A percentile compares a stretch with the other conserved stretches of the same genome.
Evolutionary conservation across 2,797 vertebrate genomes (phyloP).

Genomic region (Fistularia tabacaria): DNA sequence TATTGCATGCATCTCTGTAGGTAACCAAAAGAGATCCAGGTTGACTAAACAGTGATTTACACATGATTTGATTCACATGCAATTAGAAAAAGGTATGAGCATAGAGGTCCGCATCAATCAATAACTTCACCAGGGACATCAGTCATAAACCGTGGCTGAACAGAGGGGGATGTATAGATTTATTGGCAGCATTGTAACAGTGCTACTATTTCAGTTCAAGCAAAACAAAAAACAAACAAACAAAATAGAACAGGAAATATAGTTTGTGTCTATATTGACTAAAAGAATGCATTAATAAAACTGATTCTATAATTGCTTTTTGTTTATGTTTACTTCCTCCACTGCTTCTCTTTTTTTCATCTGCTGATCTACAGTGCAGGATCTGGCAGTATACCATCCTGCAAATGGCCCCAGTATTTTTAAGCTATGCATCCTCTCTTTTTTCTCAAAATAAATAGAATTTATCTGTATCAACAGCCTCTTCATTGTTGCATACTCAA

Average conservation of each 20-base stretch:
- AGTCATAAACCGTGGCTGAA: constrained; percentile 52
- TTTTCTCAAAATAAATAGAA: constrained; percentile 71
- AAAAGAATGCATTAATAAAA: neutral
- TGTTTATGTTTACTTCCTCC: constrained; percentile 38
- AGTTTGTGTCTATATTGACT: constrained; percentile 30
- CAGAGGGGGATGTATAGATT: constrained; percentile 42
- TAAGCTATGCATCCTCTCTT: constrained; percentile 55
- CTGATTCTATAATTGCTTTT: constrained; percentile 44
- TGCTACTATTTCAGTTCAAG: constrained; percentile 17
- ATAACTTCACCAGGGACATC: constrained; percentile 50
- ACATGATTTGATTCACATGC: constrained; percentile 46
- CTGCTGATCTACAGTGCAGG: constrained; percentile 46
- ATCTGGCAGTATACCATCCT: constrained; percentile 67
- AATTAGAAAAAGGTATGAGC: constrained; percentile 39
- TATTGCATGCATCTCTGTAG: constrained; percentile 29
- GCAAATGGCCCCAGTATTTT: constrained; percentile 71
- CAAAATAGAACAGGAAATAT: constrained; percentile 29
- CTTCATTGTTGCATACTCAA: too few species aligned
- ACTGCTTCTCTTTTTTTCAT: constrained; percentile 52
- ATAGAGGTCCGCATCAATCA: constrained; percentile 43
- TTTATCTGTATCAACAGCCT: constrained; percentile 74
- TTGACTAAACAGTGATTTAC: constrained; percentile 45
- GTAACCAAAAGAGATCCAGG: constrained; percentile 40
- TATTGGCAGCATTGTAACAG: constrained; percentile 48
- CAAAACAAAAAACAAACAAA: too few species aligned